phyloP scores from a whole-genome alignment of 1,140 invertebrate genomes.

The Littorina saxatilis region DNA sequence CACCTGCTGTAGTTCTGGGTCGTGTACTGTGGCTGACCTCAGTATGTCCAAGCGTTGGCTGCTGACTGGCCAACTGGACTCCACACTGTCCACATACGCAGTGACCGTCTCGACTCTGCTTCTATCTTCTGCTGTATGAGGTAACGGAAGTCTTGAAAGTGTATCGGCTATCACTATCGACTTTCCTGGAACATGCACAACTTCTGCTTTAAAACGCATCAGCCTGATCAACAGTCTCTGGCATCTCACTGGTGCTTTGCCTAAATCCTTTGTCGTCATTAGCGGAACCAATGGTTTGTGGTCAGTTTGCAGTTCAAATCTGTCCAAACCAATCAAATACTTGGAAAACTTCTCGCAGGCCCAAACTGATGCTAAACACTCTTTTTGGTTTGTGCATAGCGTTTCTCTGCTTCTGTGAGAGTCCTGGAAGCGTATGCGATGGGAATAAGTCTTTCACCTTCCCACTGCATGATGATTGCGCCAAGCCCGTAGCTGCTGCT shows the following conservation, averaged over 20 bases:
- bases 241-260: constrained; percentile 39
- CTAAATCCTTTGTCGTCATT: constrained; percentile 40
- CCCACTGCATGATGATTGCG: constrained; percentile 42
- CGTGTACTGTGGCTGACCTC: not conserved
- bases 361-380: constrained; percentile 75
- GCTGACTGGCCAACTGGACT: not conserved
- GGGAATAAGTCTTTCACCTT: constrained; percentile 33
- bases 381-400: constrained; percentile 78
- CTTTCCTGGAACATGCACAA: constrained; percentile 50
- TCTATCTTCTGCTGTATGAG: not conserved
- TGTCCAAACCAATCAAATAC: constrained; percentile 74
- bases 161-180: constrained; percentile 45
- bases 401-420: constrained; percentile 69
- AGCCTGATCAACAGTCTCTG: constrained; percentile 52
- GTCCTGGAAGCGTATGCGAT: constrained; percentile 50
- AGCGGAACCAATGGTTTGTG: constrained; percentile 69
- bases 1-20: not conserved
- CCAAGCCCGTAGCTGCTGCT: constrained; percentile 52
- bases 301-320: constrained; percentile 62
- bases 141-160: constrained; percentile 40
- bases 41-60: not conserved
- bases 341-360: constrained; percentile 77
- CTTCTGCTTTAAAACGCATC: constrained; percentile 36
- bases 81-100: not conserved
- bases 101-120: not conserved